Base-by-base conservation (phyloP, 1,140 invertebrate genomes). In the Hyposmocoma kahamanoa region DNA sequence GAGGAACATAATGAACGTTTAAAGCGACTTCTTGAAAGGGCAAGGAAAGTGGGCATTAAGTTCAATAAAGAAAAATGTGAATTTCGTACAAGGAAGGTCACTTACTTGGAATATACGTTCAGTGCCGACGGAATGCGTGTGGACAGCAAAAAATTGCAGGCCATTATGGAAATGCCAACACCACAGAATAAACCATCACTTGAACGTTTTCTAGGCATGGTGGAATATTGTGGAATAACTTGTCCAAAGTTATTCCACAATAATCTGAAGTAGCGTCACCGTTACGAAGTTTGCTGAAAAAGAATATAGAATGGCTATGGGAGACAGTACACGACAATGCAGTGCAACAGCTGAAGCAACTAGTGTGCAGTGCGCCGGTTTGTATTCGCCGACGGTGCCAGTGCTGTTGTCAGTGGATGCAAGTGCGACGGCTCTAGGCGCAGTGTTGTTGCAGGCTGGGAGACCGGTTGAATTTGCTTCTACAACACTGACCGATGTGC, bases 191-290 rank as follows among this genome's bases (percentile, higher is more conserved):
- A 36, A 17, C 5, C 9, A 22, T 13, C 46, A 22, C 41, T 88
- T 3, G 43, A 64, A 39, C 56, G 57, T 56, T 62, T 85, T 49
- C 42, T 87, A 24, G 82, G 82, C 2, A 63, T 84, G 50, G 53
- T 75, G n/a, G 83, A 74, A 50, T 81, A 68, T 58, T 30, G n/a
- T n/a, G n/a, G n/a, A n/a, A n/a, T n/a, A n/a, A n/a, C n/a, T n/a
- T 84, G 1, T 11, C 30, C 9, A 46, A 11, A 46, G 86, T 72
- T 59, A 71, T 85, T 20, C 62, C 56, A 11, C 75, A 87, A 50
- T 59, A 79, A 13, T 72, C 79, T 11, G 54, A 74, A 30, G 21
- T 63, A 6, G 75, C 77, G 6, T 50, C 48, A 36, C 65, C 36
- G 3, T 13, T 22, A 18, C 20, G 19, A 24, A 41, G 28, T 18